Conservation (phyloP, 2,797 vertebrate genomes). For the Poeciliopsis gracilis region DNA sequence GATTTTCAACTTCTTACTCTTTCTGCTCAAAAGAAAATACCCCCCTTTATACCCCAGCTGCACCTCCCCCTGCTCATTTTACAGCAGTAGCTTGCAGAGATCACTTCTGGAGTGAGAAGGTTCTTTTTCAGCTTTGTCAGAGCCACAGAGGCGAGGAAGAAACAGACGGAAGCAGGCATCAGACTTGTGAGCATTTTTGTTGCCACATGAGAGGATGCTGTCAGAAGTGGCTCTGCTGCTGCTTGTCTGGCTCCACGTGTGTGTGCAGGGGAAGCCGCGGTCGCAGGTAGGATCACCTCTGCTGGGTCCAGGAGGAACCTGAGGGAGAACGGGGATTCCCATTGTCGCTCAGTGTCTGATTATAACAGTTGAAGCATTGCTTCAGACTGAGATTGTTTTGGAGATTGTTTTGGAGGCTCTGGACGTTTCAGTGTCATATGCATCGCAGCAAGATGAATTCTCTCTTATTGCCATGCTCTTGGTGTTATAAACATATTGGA, state of each 20-base stretch:
- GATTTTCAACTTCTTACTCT: constrained; percentile 57
- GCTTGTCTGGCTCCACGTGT: constrained; percentile 86
- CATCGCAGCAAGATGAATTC: neutral
- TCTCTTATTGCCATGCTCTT: constrained; percentile 7
- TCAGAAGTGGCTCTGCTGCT: constrained; percentile 74
- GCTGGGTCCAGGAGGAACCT: constrained; percentile 46
- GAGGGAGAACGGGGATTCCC: constrained; percentile 28
- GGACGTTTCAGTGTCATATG: neutral
- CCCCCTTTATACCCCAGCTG: constrained; percentile 49
- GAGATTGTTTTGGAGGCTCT: constrained; percentile 19
- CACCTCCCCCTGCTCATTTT: constrained; percentile 76
- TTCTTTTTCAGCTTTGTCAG: constrained; percentile 61
- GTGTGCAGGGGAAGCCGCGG: constrained; percentile 84
- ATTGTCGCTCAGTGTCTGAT: constrained; percentile 22
- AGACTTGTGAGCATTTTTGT: constrained; percentile 52
- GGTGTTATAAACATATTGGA: constrained; percentile 15
- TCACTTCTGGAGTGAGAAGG: constrained; percentile 57
- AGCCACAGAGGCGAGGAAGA: constrained; percentile 53
- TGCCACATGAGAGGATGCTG: constrained; percentile 75
- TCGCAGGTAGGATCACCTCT: constrained; percentile 87
- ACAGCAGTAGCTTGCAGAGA: constrained; percentile 67
- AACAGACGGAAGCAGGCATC: constrained; percentile 58
- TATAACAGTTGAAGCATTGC: neutral
- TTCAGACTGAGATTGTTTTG: constrained; percentile 13
- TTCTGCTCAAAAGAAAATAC: constrained; percentile 48